phyloP scores from a whole-genome alignment of 2,888 invertebrate species.

The Drosophila niveifrons region DNA sequence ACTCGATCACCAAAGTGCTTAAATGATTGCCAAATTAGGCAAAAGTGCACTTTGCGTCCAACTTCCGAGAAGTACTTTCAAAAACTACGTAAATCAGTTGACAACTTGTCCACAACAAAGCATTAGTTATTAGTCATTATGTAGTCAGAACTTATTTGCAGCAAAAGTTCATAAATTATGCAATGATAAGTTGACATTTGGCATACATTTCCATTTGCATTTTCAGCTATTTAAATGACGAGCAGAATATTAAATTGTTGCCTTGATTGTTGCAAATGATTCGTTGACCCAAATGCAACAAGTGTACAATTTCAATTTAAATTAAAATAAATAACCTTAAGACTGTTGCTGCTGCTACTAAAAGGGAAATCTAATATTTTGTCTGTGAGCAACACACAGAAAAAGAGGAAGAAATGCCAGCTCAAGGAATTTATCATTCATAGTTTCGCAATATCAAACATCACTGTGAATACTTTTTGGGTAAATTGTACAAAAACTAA shows the following conservation, averaged over 20 bases:
- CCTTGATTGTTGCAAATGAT: neutral
- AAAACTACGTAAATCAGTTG: neutral
- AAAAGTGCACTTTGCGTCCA: constrained; percentile 57
- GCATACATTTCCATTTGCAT: neutral
- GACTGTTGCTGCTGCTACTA: neutral
- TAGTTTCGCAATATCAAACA: constrained; percentile 7
- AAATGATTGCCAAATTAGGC: constrained; percentile 64
- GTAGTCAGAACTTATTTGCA: constrained; percentile 4
- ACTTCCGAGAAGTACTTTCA: neutral
- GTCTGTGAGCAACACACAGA: neutral
- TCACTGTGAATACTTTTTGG: neutral
- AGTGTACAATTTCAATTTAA: neutral
- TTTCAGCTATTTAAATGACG: neutral
- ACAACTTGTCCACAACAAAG: constrained; percentile 7
- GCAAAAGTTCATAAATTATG: constrained; percentile 7
- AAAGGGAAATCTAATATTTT: constrained; percentile 10
- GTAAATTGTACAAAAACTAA: constrained; percentile 21
- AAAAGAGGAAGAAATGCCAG: neutral
- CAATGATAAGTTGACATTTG: neutral
- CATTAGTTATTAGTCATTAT: constrained; percentile 9
- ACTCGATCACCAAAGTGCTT: constrained; percentile 30
- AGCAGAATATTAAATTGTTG: neutral
- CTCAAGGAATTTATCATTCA: constrained; percentile 8
- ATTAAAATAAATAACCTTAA: constrained; percentile 4
- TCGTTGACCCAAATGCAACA: constrained; percentile 1